Conservation (phyloP, 2,113 vertebrate species). For the Carassius carassius region DNA sequence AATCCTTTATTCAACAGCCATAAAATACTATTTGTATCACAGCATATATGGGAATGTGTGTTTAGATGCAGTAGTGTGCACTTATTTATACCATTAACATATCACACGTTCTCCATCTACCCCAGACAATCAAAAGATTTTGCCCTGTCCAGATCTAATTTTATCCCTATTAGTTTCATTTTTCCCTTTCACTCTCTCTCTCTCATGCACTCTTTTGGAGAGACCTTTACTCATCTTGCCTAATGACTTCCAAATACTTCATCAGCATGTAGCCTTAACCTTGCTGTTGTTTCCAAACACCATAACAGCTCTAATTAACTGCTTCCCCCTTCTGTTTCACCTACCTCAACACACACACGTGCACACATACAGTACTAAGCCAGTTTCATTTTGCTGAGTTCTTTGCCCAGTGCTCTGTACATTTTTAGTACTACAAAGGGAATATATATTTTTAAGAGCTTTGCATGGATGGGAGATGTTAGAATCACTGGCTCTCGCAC, state of each 20-base stretch:
- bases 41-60: neutral
- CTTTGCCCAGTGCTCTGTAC: neutral
- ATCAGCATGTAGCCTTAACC: slow-evolving; percentile 87
- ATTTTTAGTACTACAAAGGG: slow-evolving; percentile 27
- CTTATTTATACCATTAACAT: neutral
- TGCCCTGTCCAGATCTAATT: slow-evolving; percentile 11
- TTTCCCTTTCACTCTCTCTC: slow-evolving; percentile 59
- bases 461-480: slow-evolving; percentile 26
- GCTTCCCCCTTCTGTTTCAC: slow-evolving; percentile 46
- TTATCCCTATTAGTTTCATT: slow-evolving; percentile 48
- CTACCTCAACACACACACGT: slow-evolving; percentile 22
- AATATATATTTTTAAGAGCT: slow-evolving; percentile 41
- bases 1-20: neutral
- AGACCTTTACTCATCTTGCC: slow-evolving; percentile 54
- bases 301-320: slow-evolving; percentile 91
- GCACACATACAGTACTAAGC: slow-evolving; percentile 19
- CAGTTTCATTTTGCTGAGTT: slow-evolving; percentile 14
- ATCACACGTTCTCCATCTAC: neutral
- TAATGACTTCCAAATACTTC: slow-evolving; percentile 86
- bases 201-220: slow-evolving; percentile 34
- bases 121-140: neutral
- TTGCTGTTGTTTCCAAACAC: slow-evolving; percentile 87
- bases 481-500: slow-evolving; percentile 29
- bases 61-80: neutral
- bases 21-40: neutral